Conservation (phyloP, 2,113 vertebrate genomes). For the Vireo altiloquus region DNA sequence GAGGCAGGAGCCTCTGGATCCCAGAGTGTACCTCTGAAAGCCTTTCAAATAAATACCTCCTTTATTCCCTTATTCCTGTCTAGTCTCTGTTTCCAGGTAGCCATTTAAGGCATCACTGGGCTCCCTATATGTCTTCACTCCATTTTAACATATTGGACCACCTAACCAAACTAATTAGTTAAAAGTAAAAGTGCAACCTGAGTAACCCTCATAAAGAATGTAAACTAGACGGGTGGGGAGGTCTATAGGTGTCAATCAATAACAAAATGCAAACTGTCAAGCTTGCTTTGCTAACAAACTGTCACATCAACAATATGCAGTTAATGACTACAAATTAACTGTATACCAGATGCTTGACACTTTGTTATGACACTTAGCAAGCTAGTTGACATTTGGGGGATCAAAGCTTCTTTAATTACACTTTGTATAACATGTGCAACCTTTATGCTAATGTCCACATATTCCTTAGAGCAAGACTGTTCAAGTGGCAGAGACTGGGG, state of each 20-base stretch:
- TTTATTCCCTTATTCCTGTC: too few species aligned
- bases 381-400: constrained; percentile 88
- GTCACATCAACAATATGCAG: constrained; percentile 92
- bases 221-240: constrained; percentile 76
- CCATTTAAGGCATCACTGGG: too few species aligned
- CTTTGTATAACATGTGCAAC: constrained; percentile 80
- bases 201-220: constrained; percentile 73
- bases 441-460: constrained; percentile 84
- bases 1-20: too few species aligned
- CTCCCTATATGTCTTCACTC: background rate
- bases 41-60: too few species aligned
- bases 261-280: constrained; percentile 85
- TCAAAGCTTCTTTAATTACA: constrained; percentile 84
- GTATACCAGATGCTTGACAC: constrained; percentile 91
- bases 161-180: constrained; percentile 54
- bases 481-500: constrained; percentile 41
- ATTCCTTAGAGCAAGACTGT: constrained; percentile 68
- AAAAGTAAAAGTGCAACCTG: constrained; percentile 70
- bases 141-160: constrained; percentile 53
- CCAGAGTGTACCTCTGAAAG: too few species aligned
- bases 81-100: too few species aligned
- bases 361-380: constrained; percentile 89
- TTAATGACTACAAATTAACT: constrained; percentile 92
- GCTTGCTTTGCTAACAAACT: constrained; percentile 89
- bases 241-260: constrained; percentile 86